A percentile compares a stretch with the other conserved stretches of the same genome.
phyloP scores from a whole-genome alignment of 1,140 invertebrate genomes.

The Drosophila neocordata region DNA sequence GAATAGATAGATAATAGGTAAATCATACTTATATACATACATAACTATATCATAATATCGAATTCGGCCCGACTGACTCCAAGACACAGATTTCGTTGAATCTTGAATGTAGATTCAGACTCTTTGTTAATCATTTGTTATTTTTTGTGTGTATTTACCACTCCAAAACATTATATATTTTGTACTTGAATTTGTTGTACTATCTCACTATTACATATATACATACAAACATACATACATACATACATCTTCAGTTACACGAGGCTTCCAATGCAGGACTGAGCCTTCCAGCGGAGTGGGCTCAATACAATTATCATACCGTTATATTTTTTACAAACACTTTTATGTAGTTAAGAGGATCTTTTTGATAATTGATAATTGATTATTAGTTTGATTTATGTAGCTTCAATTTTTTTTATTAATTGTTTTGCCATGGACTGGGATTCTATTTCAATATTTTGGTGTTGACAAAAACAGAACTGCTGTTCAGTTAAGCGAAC shows the following conservation, averaged over 20 bases:
- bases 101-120: conserved; percentile 5
- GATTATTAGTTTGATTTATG: conserved; percentile 3
- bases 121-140: conserved; percentile 38
- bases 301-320: conserved; percentile 28
- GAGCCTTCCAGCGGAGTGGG: conserved; percentile 20
- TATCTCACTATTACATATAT: conserved; percentile 37
- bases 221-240: no score
- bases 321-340: conserved; percentile 24
- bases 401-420: background rate
- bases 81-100: conserved; percentile 12
- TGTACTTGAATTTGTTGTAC: background rate
- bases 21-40: background rate
- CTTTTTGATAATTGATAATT: background rate
- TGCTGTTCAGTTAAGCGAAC: background rate
- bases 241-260: conserved; percentile 11
- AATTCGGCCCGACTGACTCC: conserved; percentile 2
- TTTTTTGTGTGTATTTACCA: conserved; percentile 4
- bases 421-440: background rate
- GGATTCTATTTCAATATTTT: conserved; percentile 12
- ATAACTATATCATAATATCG: background rate
- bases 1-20: conserved; percentile 13
- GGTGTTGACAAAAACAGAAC: background rate
- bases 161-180: conserved; percentile 10
- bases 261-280: conserved; percentile 27
- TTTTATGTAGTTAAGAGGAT: background rate